Base-by-base conservation (phyloP, 2,797 vertebrate species). In the Lerista edwardsae region DNA sequence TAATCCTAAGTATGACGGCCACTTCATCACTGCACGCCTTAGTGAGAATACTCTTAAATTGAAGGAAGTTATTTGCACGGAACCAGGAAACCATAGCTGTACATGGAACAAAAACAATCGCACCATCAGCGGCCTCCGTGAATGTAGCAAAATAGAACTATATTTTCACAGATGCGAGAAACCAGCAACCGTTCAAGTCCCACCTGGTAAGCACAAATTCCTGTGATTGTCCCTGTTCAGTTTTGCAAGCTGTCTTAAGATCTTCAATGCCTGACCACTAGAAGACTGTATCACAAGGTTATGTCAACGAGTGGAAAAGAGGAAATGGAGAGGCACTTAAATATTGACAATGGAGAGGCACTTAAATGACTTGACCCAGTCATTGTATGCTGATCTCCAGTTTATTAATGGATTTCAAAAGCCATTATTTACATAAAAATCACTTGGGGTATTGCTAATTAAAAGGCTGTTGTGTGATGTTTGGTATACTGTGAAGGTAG, bases 1-100 rank as follows among this genome's bases (percentile, higher is more conserved):
- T 0, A 0, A 9, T 12, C 68, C 41, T 67, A 1, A 0, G 0
- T 27, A 25, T 39, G 0, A 10, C 27, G 0, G 1, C 3, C 0
- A 0, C 39, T 0, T 1, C 1, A 62, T 59, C 31, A 39, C 0
- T n/a, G 71, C 61, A 79, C 1, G 25, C 3, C 6, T 87, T 29
- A 12, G 0, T 0, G 11, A n/a, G 15, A 19, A 57, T 61, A 25
- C 15, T 0, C 9, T 1, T 4, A 10, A 15, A 17, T 17, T 55
- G 51, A 15, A 55, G 1, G 2, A 0, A 36, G 25, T 47, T 47
- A 7, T 0, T 1, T 87, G 80, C 14, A 10, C 0, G 7, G 15
- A 2, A 51, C n/a, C n/a, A n/a, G n/a, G n/a, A n/a, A n/a, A n/a
- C n/a, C 2, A 15, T 1, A 7, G 21, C 27, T 81, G 79, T 47